Base-by-base conservation (phyloP, 2,113 vertebrate genomes). In the Plecotus auritus region DNA sequence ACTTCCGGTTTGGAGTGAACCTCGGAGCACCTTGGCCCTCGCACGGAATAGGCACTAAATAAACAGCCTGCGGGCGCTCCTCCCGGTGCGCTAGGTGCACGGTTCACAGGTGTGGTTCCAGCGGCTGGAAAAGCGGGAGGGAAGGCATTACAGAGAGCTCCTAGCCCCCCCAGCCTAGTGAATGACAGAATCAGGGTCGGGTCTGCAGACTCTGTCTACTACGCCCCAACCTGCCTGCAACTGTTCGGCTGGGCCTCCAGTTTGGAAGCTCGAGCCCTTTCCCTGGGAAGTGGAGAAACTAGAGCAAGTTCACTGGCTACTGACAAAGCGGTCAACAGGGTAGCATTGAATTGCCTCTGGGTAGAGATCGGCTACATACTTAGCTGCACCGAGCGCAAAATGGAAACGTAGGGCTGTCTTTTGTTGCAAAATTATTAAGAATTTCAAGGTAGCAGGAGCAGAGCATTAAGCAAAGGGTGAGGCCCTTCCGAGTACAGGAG, bases 381-480 rank as follows among this genome's bases (percentile, higher is more conserved):
- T 54, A 51, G 14, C 16, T 23, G 40, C 2, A 5, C 32, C 64
- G 40, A 59, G 54, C 9, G 20, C 45, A 67, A 74, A 45, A 42
- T 49, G 56, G 80, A 96, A 80, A 88, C 18, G 16, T 28, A 70
- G 42, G 9, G 9, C 54, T 88, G 56, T 77, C 80, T 49, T 73
- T n/a, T 66, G 40, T 59, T 42, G 56, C 20, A 37, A 73, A 56
- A 40, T 4, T 13, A 35, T 26, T 42, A 22, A 87, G 67, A 45
- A 76, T 61, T 90, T 64, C 13, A 74, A 9, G 42, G 14, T 2
- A n/a, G 49, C 16, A 72, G 47, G 23, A 67, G 17, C 12, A 77
- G 59, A 47, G 20, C 64, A 20, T 30, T 83, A 23, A 70, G 45
- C 32, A 20, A 30, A 54, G 76, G 1, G 12, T 6, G 32, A 61